Conservation (phyloP, 2,888 invertebrate genomes). For the Callinectes sapidus region DNA sequence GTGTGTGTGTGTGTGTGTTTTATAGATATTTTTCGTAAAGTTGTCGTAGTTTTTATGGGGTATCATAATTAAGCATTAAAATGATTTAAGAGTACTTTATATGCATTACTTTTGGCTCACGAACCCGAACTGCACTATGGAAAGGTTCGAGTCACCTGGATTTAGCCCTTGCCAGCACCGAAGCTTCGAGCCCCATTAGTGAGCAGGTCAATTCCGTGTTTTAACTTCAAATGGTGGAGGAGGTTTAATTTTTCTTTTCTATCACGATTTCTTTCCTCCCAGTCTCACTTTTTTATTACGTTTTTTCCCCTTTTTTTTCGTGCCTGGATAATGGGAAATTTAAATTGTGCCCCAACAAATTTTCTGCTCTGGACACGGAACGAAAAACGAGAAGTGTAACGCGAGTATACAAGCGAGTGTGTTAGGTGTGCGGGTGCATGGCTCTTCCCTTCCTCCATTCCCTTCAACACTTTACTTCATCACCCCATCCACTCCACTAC, state of each 20-base stretch:
- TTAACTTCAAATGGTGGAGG: not conserved
- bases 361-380: not conserved
- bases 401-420: not conserved
- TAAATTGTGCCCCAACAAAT: not conserved
- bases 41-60: not conserved
- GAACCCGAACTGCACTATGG: not conserved
- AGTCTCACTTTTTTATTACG: not conserved
- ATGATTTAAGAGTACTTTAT: not conserved
- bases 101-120: not conserved
- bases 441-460: not conserved
- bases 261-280: constrained; percentile 8
- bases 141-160: not conserved
- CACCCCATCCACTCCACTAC: not conserved
- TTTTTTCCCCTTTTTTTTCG: not conserved
- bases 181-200: not conserved
- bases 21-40: not conserved
- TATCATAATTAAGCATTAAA: not conserved
- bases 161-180: not conserved
- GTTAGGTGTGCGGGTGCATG: not conserved
- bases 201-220: not conserved
- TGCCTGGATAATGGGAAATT: not conserved
- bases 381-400: not conserved
- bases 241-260: not conserved
- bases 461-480: not conserved
- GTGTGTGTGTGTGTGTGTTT: not conserved